Percentiles rank a stretch among this genome's conserved stretches.
Evolutionary conservation across 2,797 vertebrate species (phyloP).

Genomic region (Garrulus glandarius): DNA sequence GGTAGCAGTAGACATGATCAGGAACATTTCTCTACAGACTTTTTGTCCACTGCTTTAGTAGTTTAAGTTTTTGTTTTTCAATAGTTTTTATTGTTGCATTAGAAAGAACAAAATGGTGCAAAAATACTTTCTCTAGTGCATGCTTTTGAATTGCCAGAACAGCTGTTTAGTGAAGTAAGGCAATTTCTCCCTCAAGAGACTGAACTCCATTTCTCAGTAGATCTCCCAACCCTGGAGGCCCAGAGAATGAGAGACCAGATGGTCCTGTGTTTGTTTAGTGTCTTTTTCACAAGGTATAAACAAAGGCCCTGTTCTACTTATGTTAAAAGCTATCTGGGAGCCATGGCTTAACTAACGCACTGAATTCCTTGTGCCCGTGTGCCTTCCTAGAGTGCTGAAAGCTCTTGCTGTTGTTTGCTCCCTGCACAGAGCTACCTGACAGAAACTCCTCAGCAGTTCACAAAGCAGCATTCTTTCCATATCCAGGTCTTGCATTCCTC

Average conservation of each 20-base stretch:
- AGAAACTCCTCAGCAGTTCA: not conserved
- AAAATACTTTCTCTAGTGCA: not conserved
- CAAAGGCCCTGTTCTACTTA: not conserved
- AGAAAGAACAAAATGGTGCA: not conserved
- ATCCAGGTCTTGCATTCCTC: not conserved
- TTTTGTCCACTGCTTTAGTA: not conserved
- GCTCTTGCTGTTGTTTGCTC: not conserved
- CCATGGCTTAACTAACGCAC: fast-evolving
- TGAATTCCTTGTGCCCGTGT: not conserved
- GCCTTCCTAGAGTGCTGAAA: not conserved
- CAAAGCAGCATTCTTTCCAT: not conserved
- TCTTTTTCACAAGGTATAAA: not conserved
- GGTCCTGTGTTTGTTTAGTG: not conserved
- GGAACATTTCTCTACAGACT: not conserved
- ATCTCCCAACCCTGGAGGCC: not conserved
- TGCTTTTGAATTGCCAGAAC: not conserved
- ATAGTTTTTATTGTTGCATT: not conserved
- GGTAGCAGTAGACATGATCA: not conserved
- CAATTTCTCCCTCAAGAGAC: not conserved
- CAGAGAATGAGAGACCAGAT: not conserved
- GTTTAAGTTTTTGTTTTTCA: not conserved
- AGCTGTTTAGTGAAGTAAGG: not conserved
- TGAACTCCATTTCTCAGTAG: not conserved
- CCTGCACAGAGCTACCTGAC: not conserved
- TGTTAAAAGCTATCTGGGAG: not conserved